Evolutionary conservation across 2,888 invertebrate genomes (phyloP).

Genomic region (Chrysodeixis includens): DNA sequence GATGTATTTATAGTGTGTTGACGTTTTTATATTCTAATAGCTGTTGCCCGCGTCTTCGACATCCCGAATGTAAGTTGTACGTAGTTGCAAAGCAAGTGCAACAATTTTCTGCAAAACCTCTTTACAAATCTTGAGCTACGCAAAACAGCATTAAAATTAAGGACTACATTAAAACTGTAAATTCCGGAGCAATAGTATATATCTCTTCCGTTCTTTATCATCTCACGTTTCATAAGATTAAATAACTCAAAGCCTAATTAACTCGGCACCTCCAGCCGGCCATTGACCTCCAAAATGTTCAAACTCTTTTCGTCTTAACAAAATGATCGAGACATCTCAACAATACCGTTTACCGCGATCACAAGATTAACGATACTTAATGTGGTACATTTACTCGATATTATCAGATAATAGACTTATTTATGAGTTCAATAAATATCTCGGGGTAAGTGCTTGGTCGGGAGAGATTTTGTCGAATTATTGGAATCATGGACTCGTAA

Average conservation of each 20-base stretch:
- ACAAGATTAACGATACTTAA: slow-evolving; percentile 21
- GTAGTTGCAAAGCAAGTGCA: too few species aligned
- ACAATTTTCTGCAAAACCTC: too few species aligned
- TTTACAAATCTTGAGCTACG: too few species aligned
- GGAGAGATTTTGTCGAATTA: slow-evolving; percentile 2
- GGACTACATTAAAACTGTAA: too few species aligned
- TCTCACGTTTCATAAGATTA: background rate
- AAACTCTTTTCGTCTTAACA: background rate
- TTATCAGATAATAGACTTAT: slow-evolving; percentile 18
- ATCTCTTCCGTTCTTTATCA: too few species aligned
- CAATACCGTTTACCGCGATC: background rate
- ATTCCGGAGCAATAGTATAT: too few species aligned
- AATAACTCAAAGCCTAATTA: background rate
- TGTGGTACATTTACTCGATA: slow-evolving; percentile 19
- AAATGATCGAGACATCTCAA: background rate
- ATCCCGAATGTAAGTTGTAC: too few species aligned
- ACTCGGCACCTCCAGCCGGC: slow-evolving; percentile 16
- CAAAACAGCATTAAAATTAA: too few species aligned
- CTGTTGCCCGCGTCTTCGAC: too few species aligned
- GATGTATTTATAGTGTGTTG: too few species aligned
- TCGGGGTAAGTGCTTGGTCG: slow-evolving; percentile 3
- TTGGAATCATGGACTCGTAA: background rate
- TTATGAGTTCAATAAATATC: slow-evolving; percentile 19
- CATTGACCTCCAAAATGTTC: slow-evolving; percentile 25
- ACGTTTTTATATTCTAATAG: too few species aligned